Evolutionary conservation across 2,797 vertebrate species (phyloP).

Genomic region (Cossypha dichroa): DNA sequence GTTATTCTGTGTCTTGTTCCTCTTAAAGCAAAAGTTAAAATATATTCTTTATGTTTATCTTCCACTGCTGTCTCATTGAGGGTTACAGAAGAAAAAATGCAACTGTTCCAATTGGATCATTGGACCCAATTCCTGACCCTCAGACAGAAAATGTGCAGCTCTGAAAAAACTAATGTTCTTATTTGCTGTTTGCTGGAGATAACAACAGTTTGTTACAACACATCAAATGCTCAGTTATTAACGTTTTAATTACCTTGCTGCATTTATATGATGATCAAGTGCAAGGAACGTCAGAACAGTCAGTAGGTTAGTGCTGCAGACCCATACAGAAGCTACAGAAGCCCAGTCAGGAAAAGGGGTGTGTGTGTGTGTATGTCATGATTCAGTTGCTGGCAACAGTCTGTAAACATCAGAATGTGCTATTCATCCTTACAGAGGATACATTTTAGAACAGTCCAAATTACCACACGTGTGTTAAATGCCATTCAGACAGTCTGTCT

Average conservation of each 20-base stretch:
- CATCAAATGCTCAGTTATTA: not conserved
- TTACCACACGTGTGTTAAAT: not conserved
- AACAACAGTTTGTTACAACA: not conserved
- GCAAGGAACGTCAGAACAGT: not conserved
- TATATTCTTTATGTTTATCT: not conserved
- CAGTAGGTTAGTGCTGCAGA: not conserved
- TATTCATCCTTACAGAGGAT: not conserved
- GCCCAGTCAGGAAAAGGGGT: not conserved
- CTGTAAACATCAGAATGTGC: not conserved
- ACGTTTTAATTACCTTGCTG: not conserved
- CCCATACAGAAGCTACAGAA: not conserved
- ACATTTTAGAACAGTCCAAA: not conserved
- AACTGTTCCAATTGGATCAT: accelerated
- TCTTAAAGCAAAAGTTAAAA: not conserved
- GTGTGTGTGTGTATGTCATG: accelerated
- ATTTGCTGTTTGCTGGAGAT: not conserved
- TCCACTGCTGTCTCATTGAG: not conserved
- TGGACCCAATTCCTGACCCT: not conserved
- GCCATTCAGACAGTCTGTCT: not conserved
- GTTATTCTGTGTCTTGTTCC: not conserved
- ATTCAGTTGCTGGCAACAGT: not conserved
- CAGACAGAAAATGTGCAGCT: not conserved
- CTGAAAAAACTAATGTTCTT: not conserved
- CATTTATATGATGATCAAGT: not conserved
- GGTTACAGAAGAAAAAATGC: not conserved